Evolutionary conservation across 2,888 invertebrate species (phyloP), one percentile per base, ranked within the genome.

Genomic region (Saturnia pavonia): DNA sequence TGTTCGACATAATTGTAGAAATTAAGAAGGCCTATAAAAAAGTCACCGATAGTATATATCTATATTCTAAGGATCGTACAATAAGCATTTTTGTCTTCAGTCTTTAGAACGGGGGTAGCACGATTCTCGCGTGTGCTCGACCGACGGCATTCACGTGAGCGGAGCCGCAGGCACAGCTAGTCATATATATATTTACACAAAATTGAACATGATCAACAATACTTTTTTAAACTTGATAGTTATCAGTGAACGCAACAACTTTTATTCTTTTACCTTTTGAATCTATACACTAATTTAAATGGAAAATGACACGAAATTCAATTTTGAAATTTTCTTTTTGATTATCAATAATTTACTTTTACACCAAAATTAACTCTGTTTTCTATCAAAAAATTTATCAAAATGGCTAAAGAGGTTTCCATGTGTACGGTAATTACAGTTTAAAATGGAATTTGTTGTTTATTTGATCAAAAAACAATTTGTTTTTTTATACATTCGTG

Each of bases 391-490:
- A 74, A 79, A 74, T 77, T 76, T 43, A 75, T 74, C 75, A 89
- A 80, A 79, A 94, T 94, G 94, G 90, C 93, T 74, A 94, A 93
- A 78, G 91, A 93, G 89, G 90, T 89, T 42, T 84, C 93, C 43
- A 92, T 94, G 94, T 92, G 92, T 81, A 89, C 94, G 88, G 93
- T 93, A 88, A 85, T 67, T 57, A 67, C 67, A 57, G 11, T 22
- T 57, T 25, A 11, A 57, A 11, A 57, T 25, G 8, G 54, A 22
- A 54, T 54, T 16, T 48, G 48, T 48, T 48, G n/a, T n/a, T n/a
- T n/a, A n/a, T 16, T 48, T 48, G 1, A 1, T 19, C 4, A 1
- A 48, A 48, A 48, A 48, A 48, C 19, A 48, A 48, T 16, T 16
- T 48, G n/a, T n/a, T n/a, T n/a, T n/a, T n/a, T n/a, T n/a, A n/a